Evolutionary conservation across 2,797 vertebrate genomes (phyloP).

Genomic region (Hypotaenidia philippensis): DNA sequence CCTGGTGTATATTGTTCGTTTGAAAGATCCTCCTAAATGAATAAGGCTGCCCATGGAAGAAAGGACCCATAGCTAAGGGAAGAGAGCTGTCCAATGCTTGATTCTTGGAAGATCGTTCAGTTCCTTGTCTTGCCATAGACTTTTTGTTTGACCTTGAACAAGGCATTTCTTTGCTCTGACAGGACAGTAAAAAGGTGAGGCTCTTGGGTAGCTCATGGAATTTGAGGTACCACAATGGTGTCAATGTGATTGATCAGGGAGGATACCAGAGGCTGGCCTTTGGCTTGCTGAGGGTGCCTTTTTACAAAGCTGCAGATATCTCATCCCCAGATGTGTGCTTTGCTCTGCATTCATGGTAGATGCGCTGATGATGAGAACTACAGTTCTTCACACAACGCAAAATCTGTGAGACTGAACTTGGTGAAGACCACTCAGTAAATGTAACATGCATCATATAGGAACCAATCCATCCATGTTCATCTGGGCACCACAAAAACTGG

Average conservation of each 20-base stretch:
- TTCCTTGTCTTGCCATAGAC: neutral
- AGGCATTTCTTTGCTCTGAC: neutral
- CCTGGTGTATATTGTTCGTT: accelerated
- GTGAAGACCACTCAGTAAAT: neutral
- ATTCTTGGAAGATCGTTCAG: neutral
- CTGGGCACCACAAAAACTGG: neutral
- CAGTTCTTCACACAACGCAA: neutral
- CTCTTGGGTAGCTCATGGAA: neutral
- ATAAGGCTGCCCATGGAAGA: neutral
- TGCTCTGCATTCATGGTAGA: neutral
- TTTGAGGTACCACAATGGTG: neutral
- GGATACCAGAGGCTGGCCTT: neutral
- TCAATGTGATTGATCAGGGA: accelerated
- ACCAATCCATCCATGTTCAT: neutral
- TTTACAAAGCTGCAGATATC: neutral
- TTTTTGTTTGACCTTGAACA: neutral
- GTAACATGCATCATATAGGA: neutral
- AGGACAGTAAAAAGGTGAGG: neutral
- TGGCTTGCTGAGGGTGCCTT: neutral
- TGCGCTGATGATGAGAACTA: neutral
- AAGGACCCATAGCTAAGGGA: neutral
- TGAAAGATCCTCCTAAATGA: neutral
- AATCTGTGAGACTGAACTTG: neutral
- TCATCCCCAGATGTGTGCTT: neutral
- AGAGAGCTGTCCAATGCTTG: neutral